These are phyloP conservation scores for Criorhina ranunculi DNA, from an alignment of 2,888 invertebrate species.

Conservation along the genomic window DNA sequence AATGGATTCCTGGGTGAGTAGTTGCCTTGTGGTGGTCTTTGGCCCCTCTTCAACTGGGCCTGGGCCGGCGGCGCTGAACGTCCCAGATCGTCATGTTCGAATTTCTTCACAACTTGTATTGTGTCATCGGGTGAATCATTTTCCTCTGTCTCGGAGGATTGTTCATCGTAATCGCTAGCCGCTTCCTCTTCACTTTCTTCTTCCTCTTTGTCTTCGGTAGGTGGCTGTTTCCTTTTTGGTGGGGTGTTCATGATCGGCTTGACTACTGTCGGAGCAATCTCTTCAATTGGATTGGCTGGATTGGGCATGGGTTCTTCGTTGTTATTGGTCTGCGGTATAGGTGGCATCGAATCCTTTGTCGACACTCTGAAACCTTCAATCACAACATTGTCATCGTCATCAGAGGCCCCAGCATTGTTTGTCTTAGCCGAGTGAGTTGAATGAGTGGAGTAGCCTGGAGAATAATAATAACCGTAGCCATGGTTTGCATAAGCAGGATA, in stretches of 20 bases:
- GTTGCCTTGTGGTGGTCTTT: neutral
- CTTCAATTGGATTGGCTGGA: neutral
- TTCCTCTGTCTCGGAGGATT: neutral
- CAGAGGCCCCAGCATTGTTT: too few species aligned
- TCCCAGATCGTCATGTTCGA: constrained; percentile 7
- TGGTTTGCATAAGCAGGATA: neutral
- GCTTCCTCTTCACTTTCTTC: constrained; percentile 9
- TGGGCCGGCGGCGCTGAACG: constrained; percentile 10
- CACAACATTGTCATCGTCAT: constrained; percentile 25
- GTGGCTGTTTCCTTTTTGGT: neutral
- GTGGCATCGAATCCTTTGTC: neutral
- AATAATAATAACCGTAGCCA: neutral
- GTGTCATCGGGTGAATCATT: neutral
- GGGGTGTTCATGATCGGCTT: constrained; percentile 21
- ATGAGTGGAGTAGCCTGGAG: neutral
- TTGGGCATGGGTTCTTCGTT: neutral
- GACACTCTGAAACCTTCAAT: neutral
- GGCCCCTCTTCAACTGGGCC: neutral
- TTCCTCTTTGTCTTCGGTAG: neutral
- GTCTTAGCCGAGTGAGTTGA: neutral
- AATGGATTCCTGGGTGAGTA: constrained; percentile 29
- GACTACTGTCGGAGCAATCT: neutral
- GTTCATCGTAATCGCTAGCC: neutral
- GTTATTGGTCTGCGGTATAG: neutral
- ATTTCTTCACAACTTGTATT: constrained; percentile 14